Percentiles rank a stretch among this genome's conserved stretches.
These are phyloP conservation scores for Pollimyrus isidori DNA, from an alignment of 2,113 vertebrate species.

Conservation along the genomic window DNA sequence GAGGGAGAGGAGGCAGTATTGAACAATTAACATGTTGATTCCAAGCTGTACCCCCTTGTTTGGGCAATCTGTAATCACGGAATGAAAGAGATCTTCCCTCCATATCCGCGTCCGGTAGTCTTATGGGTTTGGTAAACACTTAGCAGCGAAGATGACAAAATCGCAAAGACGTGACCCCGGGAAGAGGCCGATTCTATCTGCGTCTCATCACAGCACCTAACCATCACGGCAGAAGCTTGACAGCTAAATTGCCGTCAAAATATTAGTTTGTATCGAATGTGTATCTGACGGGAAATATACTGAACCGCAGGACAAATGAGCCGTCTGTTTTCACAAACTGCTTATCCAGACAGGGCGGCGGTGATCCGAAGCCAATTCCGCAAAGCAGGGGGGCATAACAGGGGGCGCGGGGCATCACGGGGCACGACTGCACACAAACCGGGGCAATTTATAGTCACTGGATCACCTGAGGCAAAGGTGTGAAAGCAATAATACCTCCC, in stretches of 20 bases:
- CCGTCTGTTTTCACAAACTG: not conserved
- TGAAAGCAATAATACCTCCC: not conserved
- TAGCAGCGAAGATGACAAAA: not conserved
- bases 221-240: not conserved
- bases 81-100: not conserved
- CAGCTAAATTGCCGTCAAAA: not conserved
- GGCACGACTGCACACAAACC: not conserved
- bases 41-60: not conserved
- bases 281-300: not conserved
- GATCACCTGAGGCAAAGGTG: not conserved
- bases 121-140: not conserved
- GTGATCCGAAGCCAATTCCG: not conserved
- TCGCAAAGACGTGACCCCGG: not conserved
- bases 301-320: not conserved
- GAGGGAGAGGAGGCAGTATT: not conserved
- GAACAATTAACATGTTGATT: not conserved
- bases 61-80: not conserved
- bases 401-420: not conserved
- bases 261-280: not conserved
- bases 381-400: not conserved
- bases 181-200: not conserved
- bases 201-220: not conserved
- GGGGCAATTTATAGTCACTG: not conserved
- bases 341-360: not conserved
- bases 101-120: not conserved